phyloP scores from a whole-genome alignment of 2,113 vertebrate genomes.

The Paraplagusia blochii region DNA sequence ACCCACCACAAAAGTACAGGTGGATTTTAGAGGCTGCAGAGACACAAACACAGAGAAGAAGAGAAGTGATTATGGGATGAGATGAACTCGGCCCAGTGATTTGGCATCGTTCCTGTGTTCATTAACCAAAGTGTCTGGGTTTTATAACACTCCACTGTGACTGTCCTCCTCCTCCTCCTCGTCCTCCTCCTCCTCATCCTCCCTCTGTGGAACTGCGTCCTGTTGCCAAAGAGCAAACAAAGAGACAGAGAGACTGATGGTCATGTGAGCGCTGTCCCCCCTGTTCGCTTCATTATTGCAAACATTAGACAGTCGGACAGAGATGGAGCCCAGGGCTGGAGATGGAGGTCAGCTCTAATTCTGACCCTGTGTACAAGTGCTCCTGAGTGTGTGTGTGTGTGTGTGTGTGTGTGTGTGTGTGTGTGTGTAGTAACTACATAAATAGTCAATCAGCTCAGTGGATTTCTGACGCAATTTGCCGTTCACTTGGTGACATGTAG shows the following conservation, averaged over 20 bases:
- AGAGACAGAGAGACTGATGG: constrained; percentile 30
- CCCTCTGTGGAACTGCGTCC: constrained; percentile 22
- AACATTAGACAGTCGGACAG: constrained; percentile 34
- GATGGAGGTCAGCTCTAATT: constrained; percentile 64
- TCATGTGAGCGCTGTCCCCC: constrained; percentile 7
- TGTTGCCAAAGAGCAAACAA: constrained; percentile 54
- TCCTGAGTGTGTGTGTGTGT: background rate
- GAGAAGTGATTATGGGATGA: constrained; percentile 57
- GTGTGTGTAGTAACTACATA: constrained; percentile 1
- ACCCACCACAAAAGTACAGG: constrained; percentile 15
- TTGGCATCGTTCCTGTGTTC: constrained; percentile 58
- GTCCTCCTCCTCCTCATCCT: constrained; percentile 5
- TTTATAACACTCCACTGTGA: constrained; percentile 32
- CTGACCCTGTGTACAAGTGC: constrained; percentile 57
- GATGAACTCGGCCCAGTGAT: constrained; percentile 54
- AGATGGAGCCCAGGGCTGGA: constrained; percentile 24
- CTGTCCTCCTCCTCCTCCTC: constrained; percentile 33
- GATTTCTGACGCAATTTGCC: background rate
- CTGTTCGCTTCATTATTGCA: constrained; percentile 45
- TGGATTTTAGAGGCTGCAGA: constrained; percentile 17
- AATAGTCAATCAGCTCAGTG: constrained; percentile 24
- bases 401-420: too few relatives aligned
- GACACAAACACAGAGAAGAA: constrained; percentile 18
- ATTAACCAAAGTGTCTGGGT: constrained; percentile 66
- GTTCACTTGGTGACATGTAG: background rate